These are phyloP conservation scores for Miichthys miiuy DNA, from an alignment of 2,797 vertebrate species.

Conservation along the genomic window DNA sequence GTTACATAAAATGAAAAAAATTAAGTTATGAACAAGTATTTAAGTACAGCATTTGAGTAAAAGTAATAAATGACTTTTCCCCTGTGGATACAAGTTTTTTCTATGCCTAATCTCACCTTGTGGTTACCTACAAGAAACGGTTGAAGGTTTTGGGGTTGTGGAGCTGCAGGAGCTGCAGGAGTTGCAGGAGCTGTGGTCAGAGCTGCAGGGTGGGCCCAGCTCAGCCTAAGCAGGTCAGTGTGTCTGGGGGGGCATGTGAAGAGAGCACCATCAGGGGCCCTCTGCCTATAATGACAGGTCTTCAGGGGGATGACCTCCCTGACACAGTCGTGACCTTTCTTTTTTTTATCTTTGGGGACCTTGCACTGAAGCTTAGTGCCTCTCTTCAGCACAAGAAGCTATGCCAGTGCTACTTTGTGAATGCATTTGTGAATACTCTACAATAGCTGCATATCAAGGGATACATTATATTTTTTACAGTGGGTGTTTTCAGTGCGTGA, in stretches of 20 bases:
- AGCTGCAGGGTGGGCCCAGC: slow-evolving; percentile 25
- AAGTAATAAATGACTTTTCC: not conserved
- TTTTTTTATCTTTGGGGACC: slow-evolving; percentile 44
- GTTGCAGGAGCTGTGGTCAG: not conserved
- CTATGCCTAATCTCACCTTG: not conserved
- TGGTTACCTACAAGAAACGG: not conserved
- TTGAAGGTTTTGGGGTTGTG: slow-evolving; percentile 13
- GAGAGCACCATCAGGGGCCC: slow-evolving; percentile 44
- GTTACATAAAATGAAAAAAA: not conserved
- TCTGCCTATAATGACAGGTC: slow-evolving; percentile 57
- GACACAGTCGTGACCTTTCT: slow-evolving; percentile 65
- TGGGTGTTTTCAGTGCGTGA: not conserved
- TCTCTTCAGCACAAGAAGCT: slow-evolving; percentile 6
- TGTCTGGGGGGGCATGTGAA: slow-evolving; percentile 53
- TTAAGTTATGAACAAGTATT: not conserved
- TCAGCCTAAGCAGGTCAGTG: slow-evolving; percentile 51
- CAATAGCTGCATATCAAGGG: not conserved
- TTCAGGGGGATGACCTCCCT: slow-evolving; percentile 64
- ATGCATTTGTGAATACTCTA: not conserved
- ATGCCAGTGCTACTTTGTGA: slow-evolving; percentile 2
- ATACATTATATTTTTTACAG: not conserved
- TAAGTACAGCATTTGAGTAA: not conserved
- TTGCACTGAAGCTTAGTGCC: slow-evolving; percentile 33
- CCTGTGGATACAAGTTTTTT: not conserved
- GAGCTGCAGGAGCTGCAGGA: not conserved